These are phyloP conservation scores for Copsychus sechellarum DNA, from an alignment of 2,113 vertebrate genomes.

Conservation along the genomic window DNA sequence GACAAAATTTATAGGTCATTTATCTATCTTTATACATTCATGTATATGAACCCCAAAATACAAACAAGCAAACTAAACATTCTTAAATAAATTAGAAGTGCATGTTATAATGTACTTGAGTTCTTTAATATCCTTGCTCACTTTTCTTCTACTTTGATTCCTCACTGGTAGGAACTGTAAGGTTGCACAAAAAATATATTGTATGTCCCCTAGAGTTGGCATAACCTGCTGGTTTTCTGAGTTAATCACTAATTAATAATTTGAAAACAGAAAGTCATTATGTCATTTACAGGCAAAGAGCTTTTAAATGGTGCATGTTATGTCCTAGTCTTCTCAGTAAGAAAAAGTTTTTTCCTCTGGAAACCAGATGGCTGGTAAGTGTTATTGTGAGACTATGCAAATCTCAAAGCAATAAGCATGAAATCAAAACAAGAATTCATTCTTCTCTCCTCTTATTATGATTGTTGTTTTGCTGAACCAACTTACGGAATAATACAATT, in stretches of 20 bases:
- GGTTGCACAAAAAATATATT: not conserved
- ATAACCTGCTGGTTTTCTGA: conserved; percentile 31
- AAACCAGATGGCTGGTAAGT: conserved; percentile 63
- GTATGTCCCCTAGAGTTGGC: not conserved
- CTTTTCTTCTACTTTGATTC: not conserved
- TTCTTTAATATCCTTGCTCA: not conserved
- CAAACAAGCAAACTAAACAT: not conserved
- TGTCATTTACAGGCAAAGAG: conserved; percentile 64
- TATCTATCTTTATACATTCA: not conserved
- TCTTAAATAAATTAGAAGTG: not conserved
- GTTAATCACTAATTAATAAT: conserved; percentile 63
- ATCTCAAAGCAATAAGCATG: conserved; percentile 60
- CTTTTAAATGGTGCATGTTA: conserved; percentile 61
- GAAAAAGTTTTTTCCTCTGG: conserved; percentile 9
- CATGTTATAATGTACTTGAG: not conserved
- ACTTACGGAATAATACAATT: conserved; percentile 1
- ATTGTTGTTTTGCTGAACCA: conserved; percentile 17
- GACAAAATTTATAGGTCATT: not conserved
- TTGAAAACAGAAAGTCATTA: conserved; percentile 55
- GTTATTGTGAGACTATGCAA: conserved; percentile 47
- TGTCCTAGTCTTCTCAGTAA: conserved; percentile 17
- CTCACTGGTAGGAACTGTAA: not conserved
- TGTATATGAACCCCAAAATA: not conserved
- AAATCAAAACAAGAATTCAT: conserved; percentile 59
- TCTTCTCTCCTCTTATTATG: conserved; percentile 14